A percentile compares a stretch with the other conserved stretches of the same genome.
phyloP scores from a whole-genome alignment of 2,888 invertebrate species.

The Opisthograptis luteolata region DNA sequence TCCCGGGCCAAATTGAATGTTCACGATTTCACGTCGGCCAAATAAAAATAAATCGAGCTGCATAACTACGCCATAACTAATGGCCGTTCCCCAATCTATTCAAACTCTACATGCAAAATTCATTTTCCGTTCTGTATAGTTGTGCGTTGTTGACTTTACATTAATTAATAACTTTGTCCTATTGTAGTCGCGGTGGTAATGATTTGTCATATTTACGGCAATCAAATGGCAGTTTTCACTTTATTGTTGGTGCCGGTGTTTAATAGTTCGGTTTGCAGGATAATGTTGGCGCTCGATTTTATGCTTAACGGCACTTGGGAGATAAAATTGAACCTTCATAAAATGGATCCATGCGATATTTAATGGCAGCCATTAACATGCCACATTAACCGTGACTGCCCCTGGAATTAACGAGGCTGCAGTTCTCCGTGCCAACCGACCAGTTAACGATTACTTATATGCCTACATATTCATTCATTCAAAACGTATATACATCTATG shows the following conservation, averaged over 20 bases:
- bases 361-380: slow-evolving; percentile 66
- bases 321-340: slow-evolving; percentile 66
- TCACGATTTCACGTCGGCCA: slow-evolving; percentile 14
- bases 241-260: slow-evolving; percentile 6
- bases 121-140: slow-evolving; percentile 38
- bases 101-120: slow-evolving; percentile 37
- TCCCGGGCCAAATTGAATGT: slow-evolving; percentile 25
- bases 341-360: slow-evolving; percentile 64
- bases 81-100: slow-evolving; percentile 34
- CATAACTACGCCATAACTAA: slow-evolving; percentile 39
- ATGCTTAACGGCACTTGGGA: slow-evolving; percentile 42
- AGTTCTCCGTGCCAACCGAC: slow-evolving; percentile 59
- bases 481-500: slow-evolving; percentile 34
- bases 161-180: slow-evolving; percentile 38
- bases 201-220: slow-evolving; percentile 33
- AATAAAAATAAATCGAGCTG: slow-evolving; percentile 34
- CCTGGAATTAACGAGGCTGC: slow-evolving; percentile 60
- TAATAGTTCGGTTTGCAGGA: slow-evolving; percentile 11
- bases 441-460: slow-evolving; percentile 60
- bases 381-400: slow-evolving; percentile 65
- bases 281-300: slow-evolving; percentile 29
- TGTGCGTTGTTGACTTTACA: slow-evolving; percentile 40
- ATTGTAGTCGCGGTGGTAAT: slow-evolving; percentile 30
- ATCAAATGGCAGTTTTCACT: slow-evolving; percentile 25
- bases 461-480: slow-evolving; percentile 42